Percentiles rank a stretch among this genome's conserved stretches.
These are phyloP conservation scores for Megaustenia siamemsis DNA, from an alignment of 2,888 invertebrate genomes.

Conservation along the genomic window DNA sequence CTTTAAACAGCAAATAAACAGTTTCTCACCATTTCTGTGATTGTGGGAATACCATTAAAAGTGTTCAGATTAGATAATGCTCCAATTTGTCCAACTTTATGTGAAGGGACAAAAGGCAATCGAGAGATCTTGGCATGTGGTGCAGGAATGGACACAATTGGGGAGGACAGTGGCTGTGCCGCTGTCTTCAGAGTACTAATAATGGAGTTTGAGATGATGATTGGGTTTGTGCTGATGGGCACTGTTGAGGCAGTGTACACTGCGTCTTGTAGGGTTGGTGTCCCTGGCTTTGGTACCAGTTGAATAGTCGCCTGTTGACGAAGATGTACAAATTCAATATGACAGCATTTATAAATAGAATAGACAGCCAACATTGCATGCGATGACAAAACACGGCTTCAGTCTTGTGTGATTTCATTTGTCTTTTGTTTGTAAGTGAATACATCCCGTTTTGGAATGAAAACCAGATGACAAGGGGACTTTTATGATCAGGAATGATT, in stretches of 20 bases:
- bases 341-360: no score
- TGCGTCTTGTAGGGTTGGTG: constrained; percentile 8
- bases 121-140: constrained; percentile 36
- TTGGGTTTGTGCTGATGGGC: neutral
- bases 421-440: no score
- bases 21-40: constrained; percentile 49
- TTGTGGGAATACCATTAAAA: constrained; percentile 41
- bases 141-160: constrained; percentile 15
- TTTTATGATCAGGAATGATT: no score
- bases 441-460: no score
- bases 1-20: no score
- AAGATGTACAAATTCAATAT: neutral
- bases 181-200: constrained; percentile 44
- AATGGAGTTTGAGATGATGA: constrained; percentile 40
- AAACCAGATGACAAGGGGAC: no score
- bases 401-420: no score
- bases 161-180: neutral
- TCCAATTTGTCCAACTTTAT: constrained; percentile 34
- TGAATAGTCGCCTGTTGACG: constrained; percentile 36
- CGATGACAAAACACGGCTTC: no score
- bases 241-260: neutral
- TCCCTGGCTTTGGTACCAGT: constrained; percentile 26
- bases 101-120: constrained; percentile 31
- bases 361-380: no score
- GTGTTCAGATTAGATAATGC: constrained; percentile 18